Percentiles rank a stretch among this genome's conserved stretches.
Evolutionary conservation across 2,888 invertebrate species (phyloP).

Genomic region (Heterodera filipjevi): DNA sequence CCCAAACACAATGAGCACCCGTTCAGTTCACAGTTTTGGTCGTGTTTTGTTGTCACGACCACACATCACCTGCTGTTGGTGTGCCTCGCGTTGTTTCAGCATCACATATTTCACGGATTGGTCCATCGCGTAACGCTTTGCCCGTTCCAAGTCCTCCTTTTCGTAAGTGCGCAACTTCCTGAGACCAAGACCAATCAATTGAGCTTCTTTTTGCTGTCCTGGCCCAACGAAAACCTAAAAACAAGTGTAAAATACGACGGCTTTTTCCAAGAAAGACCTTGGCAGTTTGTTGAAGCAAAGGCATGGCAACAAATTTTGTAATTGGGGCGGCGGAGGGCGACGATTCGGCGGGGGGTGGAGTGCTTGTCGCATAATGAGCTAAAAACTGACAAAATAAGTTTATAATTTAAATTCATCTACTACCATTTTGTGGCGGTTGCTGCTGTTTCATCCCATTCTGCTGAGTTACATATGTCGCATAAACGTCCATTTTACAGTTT

Average conservation of each 20-base stretch:
- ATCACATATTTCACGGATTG: constrained; percentile 98
- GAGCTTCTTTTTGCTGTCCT: constrained; percentile 81
- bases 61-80: constrained; percentile 80
- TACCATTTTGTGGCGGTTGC: constrained; percentile 7
- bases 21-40: background rate
- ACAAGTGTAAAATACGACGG: background rate
- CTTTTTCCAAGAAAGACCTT: constrained; percentile 43
- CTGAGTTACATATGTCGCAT: constrained; percentile 28
- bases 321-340: background rate
- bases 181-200: constrained; percentile 83
- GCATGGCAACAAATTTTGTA: constrained; percentile 22
- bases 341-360: background rate
- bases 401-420: background rate
- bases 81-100: constrained; percentile 93
- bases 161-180: constrained; percentile 86
- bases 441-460: constrained; percentile 28
- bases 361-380: background rate
- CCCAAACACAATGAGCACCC: background rate
- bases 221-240: constrained; percentile 73
- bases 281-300: constrained; percentile 54
- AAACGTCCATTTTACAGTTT: constrained; percentile 19
- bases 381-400: background rate
- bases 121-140: constrained; percentile 99
- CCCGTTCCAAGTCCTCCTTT: constrained; percentile 86
- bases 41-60: background rate